Evolutionary conservation across 2,113 vertebrate genomes (phyloP), one percentile per base, ranked within the genome.

Genomic region (Myrmecobius fasciatus): DNA sequence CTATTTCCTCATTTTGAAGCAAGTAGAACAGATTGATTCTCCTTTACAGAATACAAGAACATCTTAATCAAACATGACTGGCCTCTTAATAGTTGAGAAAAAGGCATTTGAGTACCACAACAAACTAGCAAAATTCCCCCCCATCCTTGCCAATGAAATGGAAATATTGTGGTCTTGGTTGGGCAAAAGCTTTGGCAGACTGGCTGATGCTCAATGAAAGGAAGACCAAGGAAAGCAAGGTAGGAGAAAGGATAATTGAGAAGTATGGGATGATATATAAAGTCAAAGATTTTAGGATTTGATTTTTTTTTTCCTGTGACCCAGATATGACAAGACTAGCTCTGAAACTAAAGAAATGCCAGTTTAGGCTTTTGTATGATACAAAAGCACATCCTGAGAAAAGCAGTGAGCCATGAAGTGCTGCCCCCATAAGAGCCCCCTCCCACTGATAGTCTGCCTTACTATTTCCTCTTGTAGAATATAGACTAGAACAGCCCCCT

Each of bases 1-100:
- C 67, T 90, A 91, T 92, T 96, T 95, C 83, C 12, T 96, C n/a
- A 53, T 95, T 67, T 93, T 95, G 54, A 95, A 47, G 96, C 90
- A 92, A 14, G n/a, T 94, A 25, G 88, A 94, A 8, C 94, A 60
- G 51, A 48, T 53, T 28, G 22, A 93, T n/a, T 93, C n/a, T 11
- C 89, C 60, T 52, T 92, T 90, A 95, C 26, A 93, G 89, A 95
- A 92, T 53, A 67, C 26, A 93, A 93, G 90, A 89, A 26, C 26
- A 43, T 92, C 56, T 95, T 95, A 93, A 93, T 97, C 53, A 96
- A n/a, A 96, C 43, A 24, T 53, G 24, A 47, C 20, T 36, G n/a
- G 54, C 67, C 94, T 52, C 49, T 92, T 92, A 95, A 91, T 53
- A 96, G 92, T 52, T 96, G 88, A 94, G 90, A 96, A 96, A 48